Base-by-base conservation (phyloP, 2,113 vertebrate genomes). In the Ailuropoda melanoleuca region DNA sequence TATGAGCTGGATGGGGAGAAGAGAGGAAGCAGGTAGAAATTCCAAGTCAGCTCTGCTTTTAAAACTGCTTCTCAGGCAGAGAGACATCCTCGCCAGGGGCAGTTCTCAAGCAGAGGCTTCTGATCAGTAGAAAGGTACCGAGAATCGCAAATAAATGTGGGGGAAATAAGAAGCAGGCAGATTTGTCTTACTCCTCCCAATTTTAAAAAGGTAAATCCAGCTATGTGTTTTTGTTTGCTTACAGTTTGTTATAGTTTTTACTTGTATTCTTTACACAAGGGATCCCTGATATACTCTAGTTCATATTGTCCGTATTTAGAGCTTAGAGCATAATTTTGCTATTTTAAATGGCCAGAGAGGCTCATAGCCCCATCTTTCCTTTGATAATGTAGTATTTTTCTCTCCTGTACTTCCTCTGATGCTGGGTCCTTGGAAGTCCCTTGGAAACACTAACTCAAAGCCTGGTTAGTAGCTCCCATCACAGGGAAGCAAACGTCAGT, bases 191-290 rank as follows among this genome's bases (percentile, higher is more conserved):
- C 31, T 18, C 39, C 21, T 74, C 14, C 23, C 55, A 74, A 58
- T 48, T 55, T 94, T 88, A 90, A 90, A 56, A 68, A 88, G 48
- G 43, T n/a, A 81, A 94, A 55, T 82, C 53, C 78, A 74, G 26
- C 53, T 72, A 31, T 58, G 21, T 89, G 50, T 86, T 64, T 64
- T 68, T 26, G 31, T 50, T 82, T 86, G 46, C 17, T 85, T 88
- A 37, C 1, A 39, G 72, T 58, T 29, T 80, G 14, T 10, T n/a
- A 21, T 31, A 26, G 17, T 74, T 60, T 46, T 77, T 77, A 56
- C n/a, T 60, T 55, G n/a, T 46, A 50, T 43, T 53, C 13, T 77
- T 82, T 46, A 48, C 14, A 9, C 48, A 37, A 46, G 62, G 43
- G 17, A 70, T 66, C 7, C 34, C 26, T 72, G 46, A 21, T n/a